Evolutionary conservation across 2,113 vertebrate genomes (phyloP).

Genomic region (Promerops cafer): DNA sequence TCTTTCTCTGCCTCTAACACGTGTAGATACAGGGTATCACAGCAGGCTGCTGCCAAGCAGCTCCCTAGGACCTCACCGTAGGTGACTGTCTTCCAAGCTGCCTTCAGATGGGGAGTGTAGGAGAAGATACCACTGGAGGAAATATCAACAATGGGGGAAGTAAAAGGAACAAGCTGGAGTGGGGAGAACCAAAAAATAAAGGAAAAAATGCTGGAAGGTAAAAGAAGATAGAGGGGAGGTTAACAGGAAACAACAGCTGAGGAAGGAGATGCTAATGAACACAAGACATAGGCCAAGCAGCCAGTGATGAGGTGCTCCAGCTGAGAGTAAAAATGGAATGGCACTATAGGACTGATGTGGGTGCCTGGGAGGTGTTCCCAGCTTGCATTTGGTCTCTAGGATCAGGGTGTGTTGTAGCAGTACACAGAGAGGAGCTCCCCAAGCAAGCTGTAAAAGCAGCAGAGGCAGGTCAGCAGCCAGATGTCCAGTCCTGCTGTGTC

Average conservation of each 20-base stretch:
- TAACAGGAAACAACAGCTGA: background rate
- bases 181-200: background rate
- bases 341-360: background rate
- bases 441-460: background rate
- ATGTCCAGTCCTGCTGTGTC: background rate
- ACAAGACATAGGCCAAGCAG: background rate
- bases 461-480: background rate
- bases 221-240: background rate
- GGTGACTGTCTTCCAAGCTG: background rate
- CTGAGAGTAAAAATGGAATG: background rate
- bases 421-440: background rate
- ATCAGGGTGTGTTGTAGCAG: background rate
- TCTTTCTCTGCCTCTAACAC: background rate
- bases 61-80: accelerated
- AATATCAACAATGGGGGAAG: background rate
- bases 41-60: background rate
- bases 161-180: background rate
- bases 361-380: background rate
- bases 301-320: background rate
- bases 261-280: background rate
- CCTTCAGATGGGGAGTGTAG: background rate
- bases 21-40: background rate
- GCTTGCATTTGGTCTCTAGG: background rate
- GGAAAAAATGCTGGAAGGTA: background rate
- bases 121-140: background rate